Percentiles rank a stretch among this genome's conserved stretches.
Evolutionary conservation across 2,888 invertebrate species (phyloP).

Genomic region (Petrolisthes manimaculis): DNA sequence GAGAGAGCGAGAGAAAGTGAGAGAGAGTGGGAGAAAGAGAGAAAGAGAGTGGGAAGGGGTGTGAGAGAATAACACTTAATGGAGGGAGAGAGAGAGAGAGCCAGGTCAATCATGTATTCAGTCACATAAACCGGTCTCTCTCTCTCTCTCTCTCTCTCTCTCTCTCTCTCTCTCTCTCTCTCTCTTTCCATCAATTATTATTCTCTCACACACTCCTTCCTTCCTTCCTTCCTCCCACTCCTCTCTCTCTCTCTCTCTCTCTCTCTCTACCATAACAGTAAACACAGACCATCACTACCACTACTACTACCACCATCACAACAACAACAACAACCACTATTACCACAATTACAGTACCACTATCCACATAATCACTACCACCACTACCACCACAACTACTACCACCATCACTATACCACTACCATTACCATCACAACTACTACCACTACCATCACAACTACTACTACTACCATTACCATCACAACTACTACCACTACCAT

Average conservation of each 20-base stretch:
- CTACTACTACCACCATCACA: background rate
- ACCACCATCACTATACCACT: background rate
- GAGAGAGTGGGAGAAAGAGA: background rate
- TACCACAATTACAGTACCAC: too few species aligned
- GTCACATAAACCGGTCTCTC: too few species aligned
- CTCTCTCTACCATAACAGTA: background rate
- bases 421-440: background rate
- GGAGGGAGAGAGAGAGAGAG: background rate
- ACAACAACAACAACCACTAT: background rate
- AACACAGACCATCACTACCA: background rate
- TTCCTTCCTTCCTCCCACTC: too few species aligned
- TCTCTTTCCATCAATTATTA: too few species aligned
- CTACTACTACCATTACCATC: background rate
- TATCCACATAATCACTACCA: too few species aligned
- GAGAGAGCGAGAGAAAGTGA: background rate
- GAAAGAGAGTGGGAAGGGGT: background rate
- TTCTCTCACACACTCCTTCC: too few species aligned
- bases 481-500: background rate
- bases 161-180: too few species aligned
- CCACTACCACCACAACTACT: background rate
- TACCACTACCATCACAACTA: background rate
- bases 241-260: background rate
- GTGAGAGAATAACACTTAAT: background rate
- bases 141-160: too few species aligned
- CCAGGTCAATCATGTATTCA: background rate